phyloP scores from a whole-genome alignment of 2,797 vertebrate genomes.

The Pantherophis vulpinus region DNA sequence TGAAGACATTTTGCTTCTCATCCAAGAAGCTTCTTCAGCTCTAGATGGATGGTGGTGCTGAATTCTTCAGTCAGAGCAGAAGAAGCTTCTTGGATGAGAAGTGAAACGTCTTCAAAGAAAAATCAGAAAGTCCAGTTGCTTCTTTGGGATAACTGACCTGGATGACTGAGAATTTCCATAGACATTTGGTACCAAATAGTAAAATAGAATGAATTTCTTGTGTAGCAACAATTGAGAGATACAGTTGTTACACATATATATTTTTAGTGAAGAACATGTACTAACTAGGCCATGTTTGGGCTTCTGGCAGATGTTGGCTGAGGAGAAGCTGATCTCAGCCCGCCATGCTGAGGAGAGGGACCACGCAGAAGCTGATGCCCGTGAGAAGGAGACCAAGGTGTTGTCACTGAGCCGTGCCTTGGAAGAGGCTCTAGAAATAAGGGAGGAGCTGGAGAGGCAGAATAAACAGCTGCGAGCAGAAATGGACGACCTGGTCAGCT shows the following conservation, averaged over 20 bases:
- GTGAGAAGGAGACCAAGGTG: conserved; percentile 87
- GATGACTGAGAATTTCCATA: too few relatives aligned
- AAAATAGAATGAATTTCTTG: not conserved
- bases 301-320: conserved; percentile 74
- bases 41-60: too few relatives aligned
- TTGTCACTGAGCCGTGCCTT: conserved; percentile 79
- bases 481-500: conserved; percentile 89
- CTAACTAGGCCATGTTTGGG: not conserved
- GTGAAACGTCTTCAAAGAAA: too few relatives aligned
- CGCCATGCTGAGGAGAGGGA: conserved; percentile 85
- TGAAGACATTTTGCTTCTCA: too few relatives aligned
- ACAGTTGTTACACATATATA: not conserved
- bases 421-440: conserved; percentile 83
- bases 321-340: conserved; percentile 86
- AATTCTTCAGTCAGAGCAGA: too few relatives aligned
- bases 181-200: not conserved
- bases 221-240: not conserved
- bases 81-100: too few relatives aligned
- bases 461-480: conserved; percentile 86
- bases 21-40: too few relatives aligned
- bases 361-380: conserved; percentile 84
- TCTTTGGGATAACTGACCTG: too few relatives aligned
- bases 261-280: not conserved
- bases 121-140: too few relatives aligned
- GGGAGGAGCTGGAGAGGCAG: conserved; percentile 84